Base-by-base conservation (phyloP, 2,113 vertebrate species). In the Thamnophis sirtalis region DNA sequence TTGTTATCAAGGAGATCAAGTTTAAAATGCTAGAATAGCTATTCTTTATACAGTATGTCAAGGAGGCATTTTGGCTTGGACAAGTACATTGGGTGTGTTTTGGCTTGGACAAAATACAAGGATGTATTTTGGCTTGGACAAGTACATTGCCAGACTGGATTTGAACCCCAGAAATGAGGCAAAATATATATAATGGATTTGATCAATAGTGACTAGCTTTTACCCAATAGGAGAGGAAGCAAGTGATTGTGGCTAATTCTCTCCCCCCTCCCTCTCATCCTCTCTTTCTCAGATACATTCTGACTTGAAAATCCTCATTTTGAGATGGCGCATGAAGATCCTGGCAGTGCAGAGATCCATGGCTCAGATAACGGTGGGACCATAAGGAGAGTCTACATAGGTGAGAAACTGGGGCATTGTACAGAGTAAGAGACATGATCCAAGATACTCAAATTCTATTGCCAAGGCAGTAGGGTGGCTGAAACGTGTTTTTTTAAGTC, bases 281-380 rank as follows among this genome's bases (percentile, higher is more conserved):
- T 56, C 19, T 58, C 6, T 2, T 0, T 54, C 26, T 0, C 3
- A 88, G 60, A 26, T 43, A 22, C 55, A 92, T 28, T 86, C 80
- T 89, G n/a, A 54, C 87, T 89, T 85, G 55, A 51, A 48, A 43
- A 24, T 1, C 7, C 33, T 0, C n/a, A 22, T 10, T 55, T 21
- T 87, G 43, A 26, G n/a, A 95, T 95, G 94, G 95, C 94, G 53
- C 90, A 90, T 89, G 93, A 94, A 13, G 93, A 96, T 49, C 94
- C 93, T 0, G 87, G 91, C 0, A 92, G 91, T 43, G 92, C 93
- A 92, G 95, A 94, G 86, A 92, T 96, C 48, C 93, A 95, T 9
- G 93, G 92, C 91, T 94, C 94, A 9, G 93, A 95, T 0, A 94
- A 94, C 28, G 55, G 91, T 0, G 91, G 90, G 21, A 3, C 93